phyloP scores from a whole-genome alignment of 2,113 vertebrate genomes.

The Andinoacara biseriatus region DNA sequence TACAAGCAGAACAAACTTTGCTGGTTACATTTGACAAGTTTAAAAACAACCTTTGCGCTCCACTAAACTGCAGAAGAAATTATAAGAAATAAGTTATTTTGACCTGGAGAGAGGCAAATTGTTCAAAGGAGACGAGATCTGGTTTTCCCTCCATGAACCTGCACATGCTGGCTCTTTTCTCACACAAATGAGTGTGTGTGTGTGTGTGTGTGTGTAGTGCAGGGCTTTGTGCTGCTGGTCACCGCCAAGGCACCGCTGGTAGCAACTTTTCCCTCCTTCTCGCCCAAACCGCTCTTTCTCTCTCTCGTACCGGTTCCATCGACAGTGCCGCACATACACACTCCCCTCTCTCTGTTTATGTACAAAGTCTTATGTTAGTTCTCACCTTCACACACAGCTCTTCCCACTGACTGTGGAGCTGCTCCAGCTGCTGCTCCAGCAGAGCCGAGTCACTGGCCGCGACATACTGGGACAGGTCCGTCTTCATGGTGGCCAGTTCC shows the following conservation, averaged over 20 bases:
- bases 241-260: conserved; percentile 51
- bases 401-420: conserved; percentile 85
- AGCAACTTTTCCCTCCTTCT: conserved; percentile 53
- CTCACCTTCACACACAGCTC: conserved; percentile 82
- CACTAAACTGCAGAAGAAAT: background rate
- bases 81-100: background rate
- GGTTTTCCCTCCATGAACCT: conserved; percentile 50
- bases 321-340: background rate
- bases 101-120: background rate
- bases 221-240: conserved; percentile 65
- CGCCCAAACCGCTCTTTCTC: background rate
- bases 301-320: conserved; percentile 37
- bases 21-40: background rate
- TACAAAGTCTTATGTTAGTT: background rate
- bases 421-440: conserved; percentile 86
- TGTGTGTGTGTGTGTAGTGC: conserved; percentile 38
- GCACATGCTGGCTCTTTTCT: conserved; percentile 41
- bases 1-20: background rate
- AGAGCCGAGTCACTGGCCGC: conserved; percentile 82
- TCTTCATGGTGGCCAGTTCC: conserved; percentile 85
- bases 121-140: background rate
- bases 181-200: conserved; percentile 42
- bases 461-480: conserved; percentile 81
- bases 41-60: background rate
- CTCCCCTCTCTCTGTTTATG: background rate